These are phyloP conservation scores for Eupithecia abbreviata DNA, from an alignment of 2,888 invertebrate genomes.

Conservation along the genomic window DNA sequence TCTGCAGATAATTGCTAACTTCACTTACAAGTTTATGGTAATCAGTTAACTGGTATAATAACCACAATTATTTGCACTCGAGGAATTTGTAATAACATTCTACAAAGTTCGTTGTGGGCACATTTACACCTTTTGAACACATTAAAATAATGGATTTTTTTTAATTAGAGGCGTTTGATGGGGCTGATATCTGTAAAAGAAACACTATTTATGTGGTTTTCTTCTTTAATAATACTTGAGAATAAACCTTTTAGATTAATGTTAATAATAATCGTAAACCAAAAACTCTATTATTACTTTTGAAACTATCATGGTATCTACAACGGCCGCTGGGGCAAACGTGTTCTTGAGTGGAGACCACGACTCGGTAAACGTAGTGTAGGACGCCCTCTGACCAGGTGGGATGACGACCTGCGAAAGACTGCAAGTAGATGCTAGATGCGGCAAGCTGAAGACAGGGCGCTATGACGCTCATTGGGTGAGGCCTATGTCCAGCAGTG, in stretches of 20 bases:
- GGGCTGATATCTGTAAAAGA: not conserved
- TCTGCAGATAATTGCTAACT: constrained; percentile 47
- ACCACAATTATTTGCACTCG: constrained; percentile 54
- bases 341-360: too few relatives aligned
- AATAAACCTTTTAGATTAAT: not conserved
- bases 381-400: too few relatives aligned
- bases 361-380: too few relatives aligned
- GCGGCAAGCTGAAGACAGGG: too few relatives aligned
- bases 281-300: too few relatives aligned
- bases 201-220: not conserved
- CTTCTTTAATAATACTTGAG: not conserved
- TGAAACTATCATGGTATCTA: too few relatives aligned
- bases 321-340: too few relatives aligned
- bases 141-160: constrained; percentile 25
- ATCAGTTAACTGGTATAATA: constrained; percentile 47
- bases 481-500: too few relatives aligned
- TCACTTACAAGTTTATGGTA: constrained; percentile 52
- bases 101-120: constrained; percentile 27
- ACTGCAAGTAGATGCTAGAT: too few relatives aligned
- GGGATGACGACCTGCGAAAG: too few relatives aligned
- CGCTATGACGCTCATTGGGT: too few relatives aligned
- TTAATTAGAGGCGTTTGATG: constrained; percentile 8
- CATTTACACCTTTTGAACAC: constrained; percentile 38
- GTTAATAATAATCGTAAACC: too few relatives aligned
- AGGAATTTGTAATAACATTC: constrained; percentile 32